Conservation (phyloP, 1,140 invertebrate species). For the Zaprionus tsacasi region DNA sequence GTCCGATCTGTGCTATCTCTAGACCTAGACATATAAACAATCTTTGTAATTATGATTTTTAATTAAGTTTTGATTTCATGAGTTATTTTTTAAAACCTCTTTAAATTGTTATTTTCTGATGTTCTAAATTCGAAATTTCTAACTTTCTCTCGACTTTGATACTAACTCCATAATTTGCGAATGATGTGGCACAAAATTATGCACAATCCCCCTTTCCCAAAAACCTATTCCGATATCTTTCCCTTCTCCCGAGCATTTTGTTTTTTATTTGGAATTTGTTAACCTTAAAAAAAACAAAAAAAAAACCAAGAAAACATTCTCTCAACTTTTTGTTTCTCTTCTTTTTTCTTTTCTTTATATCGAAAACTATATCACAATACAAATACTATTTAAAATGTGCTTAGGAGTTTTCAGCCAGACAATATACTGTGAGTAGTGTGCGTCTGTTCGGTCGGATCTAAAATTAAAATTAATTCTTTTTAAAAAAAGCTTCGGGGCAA, state of each 20-base stretch:
- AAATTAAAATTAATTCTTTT: constrained; percentile 7
- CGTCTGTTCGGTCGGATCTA: constrained; percentile 35
- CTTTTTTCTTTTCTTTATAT: constrained; percentile 71
- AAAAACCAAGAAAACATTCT: constrained; percentile 34
- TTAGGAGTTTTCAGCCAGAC: constrained; percentile 84
- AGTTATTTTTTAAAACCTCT: constrained; percentile 6
- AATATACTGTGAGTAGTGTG: constrained; percentile 84
- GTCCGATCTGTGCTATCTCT: not conserved
- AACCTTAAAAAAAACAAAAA: constrained; percentile 23
- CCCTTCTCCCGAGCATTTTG: constrained; percentile 2
- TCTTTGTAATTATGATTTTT: constrained; percentile 5
- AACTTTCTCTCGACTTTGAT: not conserved
- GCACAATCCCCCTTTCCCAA: not conserved
- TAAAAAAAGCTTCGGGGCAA: constrained; percentile 21
- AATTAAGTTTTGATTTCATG: not conserved
- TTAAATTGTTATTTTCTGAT: not conserved
- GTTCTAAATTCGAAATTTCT: constrained; percentile 1
- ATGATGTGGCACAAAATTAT: constrained; percentile 6
- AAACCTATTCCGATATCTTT: not conserved
- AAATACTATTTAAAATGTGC: constrained; percentile 46
- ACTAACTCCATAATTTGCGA: constrained; percentile 10
- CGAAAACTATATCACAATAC: constrained; percentile 33
- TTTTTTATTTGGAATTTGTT: constrained; percentile 41
- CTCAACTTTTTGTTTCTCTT: constrained; percentile 75
- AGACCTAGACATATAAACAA: not conserved